Evolutionary conservation across 2,113 vertebrate genomes (phyloP).

Genomic region (Romanogobio albipinnatus): DNA sequence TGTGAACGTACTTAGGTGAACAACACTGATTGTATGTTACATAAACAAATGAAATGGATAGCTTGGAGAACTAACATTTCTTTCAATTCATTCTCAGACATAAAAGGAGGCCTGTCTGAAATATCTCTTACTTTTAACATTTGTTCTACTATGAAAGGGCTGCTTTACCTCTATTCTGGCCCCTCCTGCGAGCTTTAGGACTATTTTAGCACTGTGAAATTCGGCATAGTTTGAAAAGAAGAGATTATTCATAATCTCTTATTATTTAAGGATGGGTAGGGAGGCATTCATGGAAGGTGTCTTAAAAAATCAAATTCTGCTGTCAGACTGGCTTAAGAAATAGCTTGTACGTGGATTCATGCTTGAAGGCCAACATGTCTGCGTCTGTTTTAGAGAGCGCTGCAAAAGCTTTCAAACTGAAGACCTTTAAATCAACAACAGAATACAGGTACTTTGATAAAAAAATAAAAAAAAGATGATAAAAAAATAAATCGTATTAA

Average conservation of each 20-base stretch:
- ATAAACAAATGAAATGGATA: constrained; percentile 23
- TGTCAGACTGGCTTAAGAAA: constrained; percentile 74
- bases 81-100: constrained; percentile 14
- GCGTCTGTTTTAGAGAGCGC: constrained; percentile 64
- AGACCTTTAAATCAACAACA: constrained; percentile 59
- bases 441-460: constrained; percentile 40
- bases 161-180: background rate
- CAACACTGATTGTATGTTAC: constrained; percentile 17
- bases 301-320: constrained; percentile 73
- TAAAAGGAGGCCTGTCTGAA: background rate
- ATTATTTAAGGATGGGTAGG: constrained; percentile 77
- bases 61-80: background rate
- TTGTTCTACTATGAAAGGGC: background rate
- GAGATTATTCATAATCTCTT: constrained; percentile 75
- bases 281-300: constrained; percentile 68
- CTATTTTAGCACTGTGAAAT: constrained; percentile 56
- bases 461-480: too few species aligned
- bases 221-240: constrained; percentile 62
- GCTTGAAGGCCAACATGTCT: constrained; percentile 71
- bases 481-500: too few species aligned
- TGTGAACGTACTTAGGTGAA: background rate
- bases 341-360: constrained; percentile 66
- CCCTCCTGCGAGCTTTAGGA: constrained; percentile 40
- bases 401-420: constrained; percentile 59
- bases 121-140: constrained; percentile 4